A percentile compares a stretch with the other conserved stretches of the same genome.
phyloP scores from a whole-genome alignment of 2,113 vertebrate genomes.

The Oreochromis aureus region DNA sequence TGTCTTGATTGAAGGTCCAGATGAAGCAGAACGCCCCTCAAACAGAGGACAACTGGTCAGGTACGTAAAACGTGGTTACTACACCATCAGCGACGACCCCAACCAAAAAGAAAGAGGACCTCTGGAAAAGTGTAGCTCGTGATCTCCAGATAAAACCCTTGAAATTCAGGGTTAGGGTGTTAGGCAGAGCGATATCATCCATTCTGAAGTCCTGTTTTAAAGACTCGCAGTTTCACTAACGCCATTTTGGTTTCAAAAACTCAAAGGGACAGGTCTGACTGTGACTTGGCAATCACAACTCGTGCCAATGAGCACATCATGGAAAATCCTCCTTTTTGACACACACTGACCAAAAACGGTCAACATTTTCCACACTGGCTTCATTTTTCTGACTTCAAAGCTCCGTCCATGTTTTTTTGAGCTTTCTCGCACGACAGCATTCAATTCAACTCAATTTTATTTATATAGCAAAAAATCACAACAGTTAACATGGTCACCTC shows the following conservation, averaged over 20 bases:
- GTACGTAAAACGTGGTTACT: rapidly evolving
- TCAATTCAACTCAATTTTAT: not conserved
- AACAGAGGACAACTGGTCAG: not conserved
- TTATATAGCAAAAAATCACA: not conserved
- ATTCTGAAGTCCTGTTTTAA: not conserved
- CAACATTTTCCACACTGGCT: not conserved
- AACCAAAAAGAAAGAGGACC: not conserved
- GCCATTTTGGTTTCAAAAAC: not conserved
- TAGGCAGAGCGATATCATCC: not conserved
- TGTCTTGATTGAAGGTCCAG: not conserved
- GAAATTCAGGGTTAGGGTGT: not conserved
- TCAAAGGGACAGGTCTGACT: not conserved
- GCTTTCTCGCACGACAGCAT: not conserved
- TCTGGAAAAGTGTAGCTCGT: not conserved
- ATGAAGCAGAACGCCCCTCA: not conserved
- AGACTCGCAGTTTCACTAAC: not conserved
- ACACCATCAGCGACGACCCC: not conserved
- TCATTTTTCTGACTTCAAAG: not conserved
- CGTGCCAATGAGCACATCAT: not conserved
- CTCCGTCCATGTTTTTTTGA: not conserved
- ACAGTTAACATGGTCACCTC: not conserved
- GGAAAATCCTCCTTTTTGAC: not conserved
- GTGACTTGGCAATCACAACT: not conserved
- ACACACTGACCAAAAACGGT: not conserved
- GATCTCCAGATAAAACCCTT: not conserved